Percentiles rank a stretch among this genome's conserved stretches.
Conservation (phyloP, 2,113 vertebrate genomes). For the Sturnus vulgaris region DNA sequence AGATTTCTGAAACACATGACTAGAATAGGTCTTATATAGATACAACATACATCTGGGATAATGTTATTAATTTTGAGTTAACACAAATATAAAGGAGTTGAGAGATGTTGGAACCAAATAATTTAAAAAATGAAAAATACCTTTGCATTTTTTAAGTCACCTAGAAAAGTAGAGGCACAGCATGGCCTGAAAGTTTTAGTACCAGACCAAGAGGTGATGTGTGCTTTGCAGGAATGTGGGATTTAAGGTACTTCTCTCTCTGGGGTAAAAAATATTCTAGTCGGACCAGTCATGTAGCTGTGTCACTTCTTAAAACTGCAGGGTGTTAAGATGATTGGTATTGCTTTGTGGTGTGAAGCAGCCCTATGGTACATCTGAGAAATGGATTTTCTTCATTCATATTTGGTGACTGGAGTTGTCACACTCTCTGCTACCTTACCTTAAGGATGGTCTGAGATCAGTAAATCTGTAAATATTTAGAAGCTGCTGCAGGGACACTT, state of each 20-base stretch:
- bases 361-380: background rate
- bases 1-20: background rate
- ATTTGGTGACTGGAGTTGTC: background rate
- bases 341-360: background rate
- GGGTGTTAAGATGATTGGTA: background rate
- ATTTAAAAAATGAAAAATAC: background rate
- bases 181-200: background rate
- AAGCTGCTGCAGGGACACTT: background rate
- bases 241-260: background rate
- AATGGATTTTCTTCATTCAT: background rate
- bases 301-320: background rate
- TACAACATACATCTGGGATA: background rate
- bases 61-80: background rate
- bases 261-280: background rate
- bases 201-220: background rate
- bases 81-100: background rate
- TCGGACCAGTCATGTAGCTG: background rate
- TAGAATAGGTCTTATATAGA: background rate
- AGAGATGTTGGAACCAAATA: background rate
- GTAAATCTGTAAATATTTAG: background rate
- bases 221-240: background rate
- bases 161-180: background rate
- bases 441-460: background rate
- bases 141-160: background rate
- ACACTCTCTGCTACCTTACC: background rate